Conservation (phyloP, 2,113 vertebrate genomes). For the Neolamprologus hecqui region DNA sequence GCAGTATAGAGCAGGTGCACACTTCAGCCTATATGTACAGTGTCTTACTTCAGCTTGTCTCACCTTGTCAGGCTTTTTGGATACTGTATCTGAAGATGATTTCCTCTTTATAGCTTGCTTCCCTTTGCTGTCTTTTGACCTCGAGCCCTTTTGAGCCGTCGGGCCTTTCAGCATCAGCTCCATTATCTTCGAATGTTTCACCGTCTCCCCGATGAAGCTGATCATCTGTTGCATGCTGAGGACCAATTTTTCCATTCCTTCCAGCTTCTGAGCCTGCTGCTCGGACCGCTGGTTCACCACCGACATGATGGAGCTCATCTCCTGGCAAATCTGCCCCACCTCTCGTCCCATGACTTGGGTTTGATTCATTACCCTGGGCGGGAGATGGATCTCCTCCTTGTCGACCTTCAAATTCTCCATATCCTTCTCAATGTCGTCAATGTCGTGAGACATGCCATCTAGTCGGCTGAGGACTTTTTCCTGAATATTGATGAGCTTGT, state of each 20-base stretch:
- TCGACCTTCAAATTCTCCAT: constrained; percentile 74
- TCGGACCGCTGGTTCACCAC: constrained; percentile 77
- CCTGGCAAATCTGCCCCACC: constrained; percentile 73
- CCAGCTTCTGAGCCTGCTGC: constrained; percentile 78
- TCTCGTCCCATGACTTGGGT: constrained; percentile 54
- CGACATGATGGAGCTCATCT: constrained; percentile 80
- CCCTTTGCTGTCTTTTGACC: constrained; percentile 55
- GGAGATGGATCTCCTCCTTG: constrained; percentile 64
- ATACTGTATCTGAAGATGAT: constrained; percentile 47
- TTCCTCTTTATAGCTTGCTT: constrained; percentile 62
- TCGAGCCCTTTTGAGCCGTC: constrained; percentile 45
- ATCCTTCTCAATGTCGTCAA: constrained; percentile 74
- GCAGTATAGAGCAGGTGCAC: not conserved
- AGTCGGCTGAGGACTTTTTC: constrained; percentile 79
- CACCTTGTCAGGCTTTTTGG: constrained; percentile 74
- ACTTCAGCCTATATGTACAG: not conserved
- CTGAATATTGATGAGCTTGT: constrained; percentile 78
- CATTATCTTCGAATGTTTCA: constrained; percentile 75
- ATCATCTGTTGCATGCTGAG: constrained; percentile 80
- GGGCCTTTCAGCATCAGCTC: constrained; percentile 72
- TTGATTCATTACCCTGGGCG: constrained; percentile 34
- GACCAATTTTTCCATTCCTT: constrained; percentile 81
- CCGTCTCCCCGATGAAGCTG: constrained; percentile 76
- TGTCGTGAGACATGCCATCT: constrained; percentile 78
- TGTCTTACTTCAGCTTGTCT: constrained; percentile 32